Percentiles rank a stretch among this genome's conserved stretches.
phyloP scores from a whole-genome alignment of 2,888 invertebrate species.

The Cybosia mesomella region DNA sequence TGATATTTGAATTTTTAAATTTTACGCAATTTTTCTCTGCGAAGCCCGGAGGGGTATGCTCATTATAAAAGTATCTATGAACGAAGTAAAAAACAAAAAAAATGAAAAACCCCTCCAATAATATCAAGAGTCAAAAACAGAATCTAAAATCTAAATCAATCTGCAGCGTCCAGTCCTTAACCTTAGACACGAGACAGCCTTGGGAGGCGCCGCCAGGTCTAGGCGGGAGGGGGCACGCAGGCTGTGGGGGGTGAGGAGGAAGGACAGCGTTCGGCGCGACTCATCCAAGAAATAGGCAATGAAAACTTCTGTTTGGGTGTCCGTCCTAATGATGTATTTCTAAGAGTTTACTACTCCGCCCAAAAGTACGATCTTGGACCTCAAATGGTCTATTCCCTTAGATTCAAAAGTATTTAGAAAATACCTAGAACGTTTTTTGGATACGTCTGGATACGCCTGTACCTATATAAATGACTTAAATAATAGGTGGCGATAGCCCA shows the following conservation, averaged over 20 bases:
- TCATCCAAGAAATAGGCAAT: constrained; percentile 41
- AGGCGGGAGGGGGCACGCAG: constrained; percentile 36
- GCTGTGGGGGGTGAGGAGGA: constrained; percentile 27
- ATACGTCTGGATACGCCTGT: too few relatives aligned
- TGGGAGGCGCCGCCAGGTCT: constrained; percentile 72
- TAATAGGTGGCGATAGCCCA: too few relatives aligned
- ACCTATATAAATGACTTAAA: too few relatives aligned
- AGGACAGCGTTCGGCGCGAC: constrained; percentile 42
- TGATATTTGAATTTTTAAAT: too few relatives aligned
- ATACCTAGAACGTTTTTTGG: too few relatives aligned
- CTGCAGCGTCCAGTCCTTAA: constrained; percentile 67
- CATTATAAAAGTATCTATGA: too few relatives aligned
- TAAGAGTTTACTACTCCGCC: constrained; percentile 21
- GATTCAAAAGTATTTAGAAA: too few relatives aligned
- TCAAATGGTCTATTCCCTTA: background rate
- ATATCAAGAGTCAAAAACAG: constrained; percentile 6
- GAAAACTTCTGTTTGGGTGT: constrained; percentile 59
- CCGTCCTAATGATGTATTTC: constrained; percentile 43
- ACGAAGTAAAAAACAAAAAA: background rate
- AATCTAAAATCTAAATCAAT: constrained; percentile 50
- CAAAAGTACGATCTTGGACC: constrained; percentile 7
- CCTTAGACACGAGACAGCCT: constrained; percentile 76
- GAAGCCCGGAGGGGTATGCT: too few relatives aligned
- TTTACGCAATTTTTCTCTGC: too few relatives aligned
- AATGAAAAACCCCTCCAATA: background rate